A percentile compares a stretch with the other conserved stretches of the same genome.
Conservation (phyloP, 2,888 invertebrate species). For the Carpatolechia fugitivella region DNA sequence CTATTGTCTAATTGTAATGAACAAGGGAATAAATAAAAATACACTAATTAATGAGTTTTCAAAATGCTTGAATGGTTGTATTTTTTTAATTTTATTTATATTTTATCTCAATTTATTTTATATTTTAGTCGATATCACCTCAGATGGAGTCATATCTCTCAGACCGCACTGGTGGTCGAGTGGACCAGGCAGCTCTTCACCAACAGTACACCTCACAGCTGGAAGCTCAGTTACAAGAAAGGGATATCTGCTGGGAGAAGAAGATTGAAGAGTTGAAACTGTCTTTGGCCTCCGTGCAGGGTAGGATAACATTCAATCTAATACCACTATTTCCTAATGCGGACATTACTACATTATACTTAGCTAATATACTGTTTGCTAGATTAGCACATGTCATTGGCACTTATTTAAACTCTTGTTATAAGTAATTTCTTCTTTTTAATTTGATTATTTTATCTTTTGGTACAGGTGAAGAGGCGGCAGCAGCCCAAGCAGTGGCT, state of each 20-base stretch:
- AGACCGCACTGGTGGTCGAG: slow-evolving; percentile 61
- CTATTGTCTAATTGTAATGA: no score
- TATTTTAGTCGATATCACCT: slow-evolving; percentile 69
- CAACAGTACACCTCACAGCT: slow-evolving; percentile 80
- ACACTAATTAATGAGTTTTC: no score
- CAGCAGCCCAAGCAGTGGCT: slow-evolving; percentile 67
- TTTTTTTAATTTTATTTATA: no score
- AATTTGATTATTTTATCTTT: not conserved
- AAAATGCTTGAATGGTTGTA: not conserved
- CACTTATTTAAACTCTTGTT: no score
- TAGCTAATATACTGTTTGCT: no score
- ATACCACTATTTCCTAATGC: no score
- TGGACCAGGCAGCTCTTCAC: slow-evolving; percentile 69
- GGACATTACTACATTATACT: no score
- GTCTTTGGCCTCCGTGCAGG: slow-evolving; percentile 82
- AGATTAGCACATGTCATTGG: no score
- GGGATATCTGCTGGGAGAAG: slow-evolving; percentile 80
- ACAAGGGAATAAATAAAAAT: no score
- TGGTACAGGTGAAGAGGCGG: slow-evolving; percentile 62
- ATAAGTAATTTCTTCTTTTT: no score
- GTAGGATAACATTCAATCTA: no score
- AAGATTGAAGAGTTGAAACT: slow-evolving; percentile 79
- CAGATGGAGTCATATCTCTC: slow-evolving; percentile 67
- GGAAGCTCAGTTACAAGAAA: slow-evolving; percentile 81
- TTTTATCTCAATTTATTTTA: no score